Evolutionary conservation across 2,797 vertebrate genomes (phyloP).

Genomic region (Oryzias sinensis): DNA sequence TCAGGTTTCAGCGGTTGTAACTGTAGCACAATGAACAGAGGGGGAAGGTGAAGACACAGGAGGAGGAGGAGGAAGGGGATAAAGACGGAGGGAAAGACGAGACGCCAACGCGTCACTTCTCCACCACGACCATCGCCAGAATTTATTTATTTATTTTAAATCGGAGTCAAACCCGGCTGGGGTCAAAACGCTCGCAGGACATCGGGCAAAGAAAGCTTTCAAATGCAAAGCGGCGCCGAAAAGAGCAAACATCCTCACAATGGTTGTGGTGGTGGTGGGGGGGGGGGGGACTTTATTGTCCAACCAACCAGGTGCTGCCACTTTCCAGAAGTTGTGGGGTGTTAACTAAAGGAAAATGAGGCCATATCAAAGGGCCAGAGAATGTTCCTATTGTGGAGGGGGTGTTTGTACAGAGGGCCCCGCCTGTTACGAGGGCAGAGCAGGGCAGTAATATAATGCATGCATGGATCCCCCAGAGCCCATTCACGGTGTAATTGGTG

Average conservation of each 20-base stretch:
- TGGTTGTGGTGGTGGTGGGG: conserved; percentile 2
- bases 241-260: conserved; percentile 39
- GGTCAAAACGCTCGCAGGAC: not conserved
- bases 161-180: too few species aligned
- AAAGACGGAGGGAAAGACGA: conserved; percentile 45
- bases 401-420: conserved; percentile 66
- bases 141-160: conserved; percentile 18
- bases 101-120: conserved; percentile 47
- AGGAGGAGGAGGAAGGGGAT: conserved; percentile 40
- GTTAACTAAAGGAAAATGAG: conserved; percentile 68
- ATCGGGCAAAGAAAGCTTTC: conserved; percentile 7
- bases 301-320: conserved; percentile 50
- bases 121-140: conserved; percentile 6
- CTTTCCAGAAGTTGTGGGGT: conserved; percentile 71
- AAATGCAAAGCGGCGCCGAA: conserved; percentile 13
- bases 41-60: conserved; percentile 41
- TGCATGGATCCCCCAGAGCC: conserved; percentile 71
- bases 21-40: conserved; percentile 80
- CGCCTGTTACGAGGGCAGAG: conserved; percentile 61
- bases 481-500: conserved; percentile 77
- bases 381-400: conserved; percentile 72
- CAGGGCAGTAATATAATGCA: conserved; percentile 75
- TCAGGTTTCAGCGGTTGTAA: conserved; percentile 81
- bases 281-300: conserved; percentile 36
- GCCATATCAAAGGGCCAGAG: conserved; percentile 69